Base-by-base conservation (phyloP, 2,113 vertebrate species). In the Scophthalmus maximus region DNA sequence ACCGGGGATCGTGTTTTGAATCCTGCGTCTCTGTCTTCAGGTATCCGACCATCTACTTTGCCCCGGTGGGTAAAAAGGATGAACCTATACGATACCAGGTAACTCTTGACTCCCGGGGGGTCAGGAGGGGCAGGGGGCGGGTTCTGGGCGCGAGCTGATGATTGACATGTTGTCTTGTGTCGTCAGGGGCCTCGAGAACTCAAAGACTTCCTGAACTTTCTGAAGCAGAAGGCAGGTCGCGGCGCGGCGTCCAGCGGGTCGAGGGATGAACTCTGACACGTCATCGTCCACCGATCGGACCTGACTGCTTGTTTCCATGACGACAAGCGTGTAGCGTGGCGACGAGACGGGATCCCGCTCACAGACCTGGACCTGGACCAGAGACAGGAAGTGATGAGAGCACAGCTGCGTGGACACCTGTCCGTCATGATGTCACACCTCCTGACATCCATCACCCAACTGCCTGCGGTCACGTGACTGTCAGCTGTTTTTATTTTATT, bases 41-140 rank as follows among this genome's bases (percentile, higher is more conserved):
- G 23, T 94, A 84, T 79, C 94, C 93, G 0, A 93, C 93, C 47
- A 91, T 94, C 55, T 94, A 93, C 40, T 91, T 94, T 8, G 84
- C 83, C 44, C 78, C 85, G 8, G 75, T 60, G 8, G 83, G 91
- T 7, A 88, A 60, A 40, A 94, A 94, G 46, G 78, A 89, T 1
- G 83, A 92, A 17, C 93, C 93, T 0, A 71, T 83, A 9, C 61
- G 87, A 81, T 94, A 93, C 55, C 79, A 93, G 92, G 93, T 94
- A 81, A 71, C 4, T 9, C 26, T 30, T 5, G 9, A 4, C 11
- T 32, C 17, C n/a, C 7, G 8, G n/a, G 18, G 10, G 3, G 9
- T 5, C 30, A 9, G 30, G 29, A 5, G n/a, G 11, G n/a, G 32
- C 0, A n/a, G 8, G 8, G 42, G 40, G 17, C 3, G 3, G 23